Base-by-base conservation (phyloP, 2,113 vertebrate species). In the Tretioscincus oriximinensis region DNA sequence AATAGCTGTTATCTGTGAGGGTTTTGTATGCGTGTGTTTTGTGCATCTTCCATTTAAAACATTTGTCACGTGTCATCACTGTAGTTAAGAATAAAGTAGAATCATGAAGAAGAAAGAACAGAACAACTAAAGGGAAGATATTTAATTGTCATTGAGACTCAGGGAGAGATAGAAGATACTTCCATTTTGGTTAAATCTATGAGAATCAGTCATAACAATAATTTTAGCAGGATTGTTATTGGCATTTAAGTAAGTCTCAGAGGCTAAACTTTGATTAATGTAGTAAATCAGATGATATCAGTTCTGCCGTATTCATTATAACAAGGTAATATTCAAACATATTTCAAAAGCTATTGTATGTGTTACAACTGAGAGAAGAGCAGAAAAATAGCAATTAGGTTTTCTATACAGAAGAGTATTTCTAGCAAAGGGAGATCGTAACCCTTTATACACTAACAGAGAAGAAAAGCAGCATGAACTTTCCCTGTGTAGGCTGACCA, bases 281-380 rank as follows among this genome's bases (percentile, higher is more conserved):
- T 22, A 41, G 26, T 78, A 2, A 78, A 70, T 49, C 12, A 66
- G 29, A 80, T 29, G 31, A 75, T 86, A 16, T 58, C 51, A 81
- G 22, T 67, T 24, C 60, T 65, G 78, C 35, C 77, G 16, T 47
- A 80, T 64, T 16, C 54, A 26, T 51, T 10, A 1, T 78, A 16
- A 45, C 82, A 26, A 63, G 84, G 7, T 51, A 81, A 85, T 82
- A 84, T 81, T 49, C 41, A 73, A 69, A 41, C 0, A 60, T 26
- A 26, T 80, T 65, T 71, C 26, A 74, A 63, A n/a, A 58, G 76
- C 51, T 47, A 45, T 35, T 14, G 51, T n/a, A 63, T 49, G 26
- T 16, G 26, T 9, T 21, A 69, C 76, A 76, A 63, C 6, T 21
- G 31, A 70, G 18, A 63, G 73, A 20, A 47, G n/a, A 18, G 14